phyloP scores from a whole-genome alignment of 1,140 invertebrate species.

The Battus philenor region DNA sequence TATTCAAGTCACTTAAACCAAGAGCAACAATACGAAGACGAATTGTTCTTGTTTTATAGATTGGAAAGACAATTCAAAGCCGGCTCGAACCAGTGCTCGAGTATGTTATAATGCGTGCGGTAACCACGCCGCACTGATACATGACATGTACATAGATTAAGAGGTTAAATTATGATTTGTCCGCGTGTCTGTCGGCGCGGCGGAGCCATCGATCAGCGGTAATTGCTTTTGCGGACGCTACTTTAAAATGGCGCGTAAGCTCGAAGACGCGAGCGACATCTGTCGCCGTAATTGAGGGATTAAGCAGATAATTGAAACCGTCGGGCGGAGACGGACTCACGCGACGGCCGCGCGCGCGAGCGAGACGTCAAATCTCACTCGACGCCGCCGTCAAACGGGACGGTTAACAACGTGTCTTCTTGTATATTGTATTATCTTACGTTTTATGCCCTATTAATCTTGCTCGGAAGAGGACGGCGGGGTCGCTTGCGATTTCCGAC shows the following conservation, averaged over 20 bases:
- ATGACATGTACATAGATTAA: no score
- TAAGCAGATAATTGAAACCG: conserved; percentile 74
- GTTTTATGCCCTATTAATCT: conserved; percentile 73
- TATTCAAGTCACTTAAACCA: no score
- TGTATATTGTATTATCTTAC: conserved; percentile 75
- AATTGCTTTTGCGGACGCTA: conserved; percentile 67
- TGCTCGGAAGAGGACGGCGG: conserved; percentile 41
- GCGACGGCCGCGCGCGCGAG: conserved; percentile 21
- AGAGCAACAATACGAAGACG: no score
- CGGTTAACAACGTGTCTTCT: conserved; percentile 74
- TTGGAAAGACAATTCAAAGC: no score
- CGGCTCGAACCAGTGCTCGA: no score
- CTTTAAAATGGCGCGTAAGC: conserved; percentile 73
- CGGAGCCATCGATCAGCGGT: conserved; percentile 59
- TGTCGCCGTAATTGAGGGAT: conserved; percentile 75
- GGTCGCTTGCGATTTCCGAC: conserved; percentile 27
- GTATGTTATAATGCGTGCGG: no score
- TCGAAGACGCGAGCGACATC: conserved; percentile 71
- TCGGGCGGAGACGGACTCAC: conserved; percentile 37
- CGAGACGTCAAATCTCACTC: conserved; percentile 36
- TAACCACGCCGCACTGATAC: no score
- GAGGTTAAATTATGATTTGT: no score
- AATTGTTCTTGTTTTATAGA: no score
- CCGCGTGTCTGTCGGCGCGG: no score
- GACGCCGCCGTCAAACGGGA: conserved; percentile 48